Conservation (phyloP, 2,113 vertebrate species). For the Poicephalus meyeri region DNA sequence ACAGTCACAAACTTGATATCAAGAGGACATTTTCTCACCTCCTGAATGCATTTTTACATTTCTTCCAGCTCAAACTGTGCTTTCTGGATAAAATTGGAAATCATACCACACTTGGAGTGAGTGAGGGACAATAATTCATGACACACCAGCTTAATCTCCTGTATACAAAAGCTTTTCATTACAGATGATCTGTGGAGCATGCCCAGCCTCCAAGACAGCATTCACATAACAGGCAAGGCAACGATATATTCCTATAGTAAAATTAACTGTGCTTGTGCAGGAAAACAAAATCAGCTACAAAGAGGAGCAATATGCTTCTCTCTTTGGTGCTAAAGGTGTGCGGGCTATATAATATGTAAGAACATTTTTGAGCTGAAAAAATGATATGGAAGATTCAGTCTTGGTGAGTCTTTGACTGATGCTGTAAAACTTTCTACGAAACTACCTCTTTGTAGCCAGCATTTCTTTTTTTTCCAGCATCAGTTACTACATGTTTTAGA, state of each 20-base stretch:
- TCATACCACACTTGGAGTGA: slow-evolving; percentile 29
- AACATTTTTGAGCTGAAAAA: neutral
- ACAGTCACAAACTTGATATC: slow-evolving; percentile 1
- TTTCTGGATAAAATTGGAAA: slow-evolving; percentile 47
- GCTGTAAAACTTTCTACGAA: neutral
- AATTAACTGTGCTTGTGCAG: neutral
- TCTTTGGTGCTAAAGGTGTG: neutral
- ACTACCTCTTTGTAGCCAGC: neutral
- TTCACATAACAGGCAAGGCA: slow-evolving; percentile 20
- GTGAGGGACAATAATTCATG: slow-evolving; percentile 54
- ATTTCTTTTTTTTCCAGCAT: neutral
- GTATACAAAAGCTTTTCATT: neutral
- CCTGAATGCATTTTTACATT: slow-evolving; percentile 15
- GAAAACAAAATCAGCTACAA: neutral
- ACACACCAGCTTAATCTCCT: slow-evolving; percentile 14
- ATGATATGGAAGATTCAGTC: neutral
- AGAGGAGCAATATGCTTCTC: neutral
- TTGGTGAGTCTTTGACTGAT: neutral
- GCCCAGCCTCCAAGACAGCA: neutral
- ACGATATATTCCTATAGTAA: slow-evolving; percentile 26
- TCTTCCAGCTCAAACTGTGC: slow-evolving; percentile 12
- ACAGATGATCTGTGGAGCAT: neutral
- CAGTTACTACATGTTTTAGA: neutral
- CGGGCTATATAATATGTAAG: neutral
- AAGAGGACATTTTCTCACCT: slow-evolving; percentile 13